phyloP scores from a whole-genome alignment of 1,140 invertebrate species.

The Dermatophagoides farinae region DNA sequence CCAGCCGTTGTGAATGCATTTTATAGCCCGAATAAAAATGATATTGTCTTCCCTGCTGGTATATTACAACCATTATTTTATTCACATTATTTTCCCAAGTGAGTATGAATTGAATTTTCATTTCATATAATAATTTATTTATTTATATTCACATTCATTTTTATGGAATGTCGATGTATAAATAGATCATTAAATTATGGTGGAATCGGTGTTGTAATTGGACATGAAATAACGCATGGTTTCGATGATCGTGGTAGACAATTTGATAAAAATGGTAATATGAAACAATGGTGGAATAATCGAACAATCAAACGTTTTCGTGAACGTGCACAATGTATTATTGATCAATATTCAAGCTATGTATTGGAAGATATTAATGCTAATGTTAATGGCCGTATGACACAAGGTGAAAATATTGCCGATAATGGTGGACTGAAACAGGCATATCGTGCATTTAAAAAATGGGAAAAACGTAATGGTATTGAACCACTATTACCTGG shows the following conservation, averaged over 20 bases:
- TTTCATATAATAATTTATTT: neutral
- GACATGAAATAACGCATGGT: slow-evolving; percentile 39
- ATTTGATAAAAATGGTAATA: slow-evolving; percentile 54
- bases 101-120: slow-evolving; percentile 30
- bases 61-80: slow-evolving; percentile 34
- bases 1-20: slow-evolving; percentile 35
- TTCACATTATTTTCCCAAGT: slow-evolving; percentile 32
- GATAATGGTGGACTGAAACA: slow-evolving; percentile 79
- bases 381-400: slow-evolving; percentile 32
- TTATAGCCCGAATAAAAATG: slow-evolving; percentile 31
- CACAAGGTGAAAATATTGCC: slow-evolving; percentile 65
- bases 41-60: slow-evolving; percentile 33
- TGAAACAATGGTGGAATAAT: slow-evolving; percentile 28
- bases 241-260: slow-evolving; percentile 37
- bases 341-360: slow-evolving; percentile 65
- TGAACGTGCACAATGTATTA: slow-evolving; percentile 20
- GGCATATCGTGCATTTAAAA: slow-evolving; percentile 21
- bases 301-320: slow-evolving; percentile 19
- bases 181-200: slow-evolving; percentile 35
- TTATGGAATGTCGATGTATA: too few relatives aligned
- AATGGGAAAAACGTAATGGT: slow-evolving; percentile 20
- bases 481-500: slow-evolving; percentile 20
- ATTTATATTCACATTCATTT: neutral
- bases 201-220: slow-evolving; percentile 35
- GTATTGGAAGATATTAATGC: slow-evolving; percentile 34